These are phyloP conservation scores for Leuciscus waleckii DNA, from an alignment of 2,797 vertebrate genomes.

Conservation along the genomic window DNA sequence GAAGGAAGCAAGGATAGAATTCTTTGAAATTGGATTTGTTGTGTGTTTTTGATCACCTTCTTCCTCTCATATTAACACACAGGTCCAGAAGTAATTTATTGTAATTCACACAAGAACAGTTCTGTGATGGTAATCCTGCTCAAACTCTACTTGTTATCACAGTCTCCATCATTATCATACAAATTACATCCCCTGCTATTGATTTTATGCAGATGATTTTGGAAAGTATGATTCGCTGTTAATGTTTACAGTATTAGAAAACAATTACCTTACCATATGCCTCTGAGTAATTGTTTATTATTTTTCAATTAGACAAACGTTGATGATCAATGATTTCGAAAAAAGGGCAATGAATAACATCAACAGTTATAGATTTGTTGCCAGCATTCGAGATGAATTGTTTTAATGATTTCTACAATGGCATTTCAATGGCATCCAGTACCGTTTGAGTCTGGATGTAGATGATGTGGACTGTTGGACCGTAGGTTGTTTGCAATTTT, in stretches of 20 bases:
- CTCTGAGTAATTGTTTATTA: slow-evolving; percentile 99
- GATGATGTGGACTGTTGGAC: slow-evolving; percentile 51
- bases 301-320: slow-evolving; percentile 99
- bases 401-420: slow-evolving; percentile 94
- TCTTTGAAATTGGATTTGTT: background rate
- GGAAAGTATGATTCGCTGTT: slow-evolving; percentile 85
- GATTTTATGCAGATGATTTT: slow-evolving; percentile 99
- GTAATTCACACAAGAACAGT: slow-evolving; percentile 20
- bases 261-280: slow-evolving; percentile 93
- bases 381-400: slow-evolving; percentile 87
- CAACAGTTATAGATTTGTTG: slow-evolving; percentile 97
- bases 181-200: slow-evolving; percentile 91
- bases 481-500: background rate
- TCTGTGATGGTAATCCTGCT: slow-evolving; percentile 13
- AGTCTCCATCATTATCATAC: slow-evolving; percentile 85
- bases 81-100: background rate
- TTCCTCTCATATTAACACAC: slow-evolving; percentile 1
- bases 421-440: slow-evolving; percentile 90
- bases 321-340: slow-evolving; percentile 96
- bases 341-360: slow-evolving; percentile 92
- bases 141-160: slow-evolving; percentile 43
- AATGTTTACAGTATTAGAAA: slow-evolving; percentile 92
- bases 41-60: background rate
- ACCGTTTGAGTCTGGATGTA: slow-evolving; percentile 33
- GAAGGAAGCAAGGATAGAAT: slow-evolving; percentile 1